Evolutionary conservation across 2,888 invertebrate species (phyloP).

Genomic region (Vannuccia rotundouncinata): DNA sequence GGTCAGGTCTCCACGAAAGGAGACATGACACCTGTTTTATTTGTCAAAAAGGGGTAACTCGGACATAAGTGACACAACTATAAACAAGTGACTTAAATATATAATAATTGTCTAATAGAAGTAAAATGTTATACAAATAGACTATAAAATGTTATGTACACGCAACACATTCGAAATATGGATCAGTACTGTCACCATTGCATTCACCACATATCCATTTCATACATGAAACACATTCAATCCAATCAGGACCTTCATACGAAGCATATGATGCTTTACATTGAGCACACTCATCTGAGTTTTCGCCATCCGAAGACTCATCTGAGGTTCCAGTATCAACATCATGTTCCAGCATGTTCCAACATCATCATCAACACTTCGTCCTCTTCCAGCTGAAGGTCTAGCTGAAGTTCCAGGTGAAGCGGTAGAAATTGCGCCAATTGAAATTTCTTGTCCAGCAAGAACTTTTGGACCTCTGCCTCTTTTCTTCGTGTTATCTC

Average conservation of each 20-base stretch:
- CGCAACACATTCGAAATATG: conserved; percentile 11
- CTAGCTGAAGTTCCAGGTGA: not conserved
- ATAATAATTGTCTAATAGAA: not conserved
- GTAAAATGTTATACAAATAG: not conserved
- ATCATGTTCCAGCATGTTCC: not conserved
- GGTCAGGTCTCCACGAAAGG: not conserved
- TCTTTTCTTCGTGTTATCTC: conserved; percentile 13
- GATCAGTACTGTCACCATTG: not conserved
- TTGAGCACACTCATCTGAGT: conserved; percentile 21
- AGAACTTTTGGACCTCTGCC: conserved; percentile 12
- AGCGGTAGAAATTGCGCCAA: too few species aligned
- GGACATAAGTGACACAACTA: not conserved
- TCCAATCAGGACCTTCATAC: conserved; percentile 23
- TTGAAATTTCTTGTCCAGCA: not conserved
- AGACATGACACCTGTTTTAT: not conserved
- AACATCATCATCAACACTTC: not conserved
- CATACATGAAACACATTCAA: conserved; percentile 18
- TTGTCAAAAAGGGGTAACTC: conserved; percentile 4
- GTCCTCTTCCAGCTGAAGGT: conserved; percentile 5
- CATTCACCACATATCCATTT: not conserved
- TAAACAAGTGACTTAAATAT: conserved; percentile 16
- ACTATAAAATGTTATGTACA: conserved; percentile 12
- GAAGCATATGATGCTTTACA: not conserved
- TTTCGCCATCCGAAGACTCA: conserved; percentile 25
- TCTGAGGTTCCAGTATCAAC: conserved; percentile 13